Percentiles rank a stretch among this genome's conserved stretches.
phyloP scores from a whole-genome alignment of 2,888 invertebrate species.

The Catocala fraxini region DNA sequence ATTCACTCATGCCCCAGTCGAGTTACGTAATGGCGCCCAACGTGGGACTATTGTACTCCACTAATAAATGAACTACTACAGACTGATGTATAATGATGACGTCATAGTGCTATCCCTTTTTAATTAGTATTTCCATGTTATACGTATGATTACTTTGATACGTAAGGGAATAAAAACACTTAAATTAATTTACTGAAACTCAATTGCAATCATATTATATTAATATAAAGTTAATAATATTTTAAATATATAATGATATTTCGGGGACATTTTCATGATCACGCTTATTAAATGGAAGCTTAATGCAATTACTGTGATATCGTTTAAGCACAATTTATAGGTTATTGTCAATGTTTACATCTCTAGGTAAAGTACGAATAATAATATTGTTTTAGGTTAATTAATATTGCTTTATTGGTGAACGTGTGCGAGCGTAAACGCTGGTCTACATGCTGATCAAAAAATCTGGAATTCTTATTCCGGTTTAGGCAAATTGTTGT shows the following conservation, averaged over 20 bases:
- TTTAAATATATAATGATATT: neutral
- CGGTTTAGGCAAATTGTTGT: no score
- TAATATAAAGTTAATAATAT: no score
- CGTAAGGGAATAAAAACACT: neutral
- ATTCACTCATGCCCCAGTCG: constrained; percentile 33
- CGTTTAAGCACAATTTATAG: neutral
- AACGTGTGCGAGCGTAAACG: no score
- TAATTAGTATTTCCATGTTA: neutral
- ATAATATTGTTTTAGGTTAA: no score
- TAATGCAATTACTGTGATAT: neutral
- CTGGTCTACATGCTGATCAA: no score
- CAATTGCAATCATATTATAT: neutral
- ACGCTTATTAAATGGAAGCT: neutral
- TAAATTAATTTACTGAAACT: neutral
- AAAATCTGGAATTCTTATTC: no score
- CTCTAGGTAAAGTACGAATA: no score
- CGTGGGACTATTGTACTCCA: constrained; percentile 30
- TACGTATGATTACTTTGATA: neutral
- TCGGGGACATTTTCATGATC: constrained; percentile 3
- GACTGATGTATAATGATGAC: neutral
- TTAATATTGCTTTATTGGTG: no score
- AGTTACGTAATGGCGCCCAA: constrained; percentile 53
- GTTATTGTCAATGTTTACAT: no score
- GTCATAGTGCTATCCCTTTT: constrained; percentile 1
- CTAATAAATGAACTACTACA: constrained; percentile 12